Evolutionary conservation across 35 echinoderm and acorn worm genomes (phyloP), one percentile per base, ranked within the genome.

Genomic region (Holothuria glaberrima): DNA sequence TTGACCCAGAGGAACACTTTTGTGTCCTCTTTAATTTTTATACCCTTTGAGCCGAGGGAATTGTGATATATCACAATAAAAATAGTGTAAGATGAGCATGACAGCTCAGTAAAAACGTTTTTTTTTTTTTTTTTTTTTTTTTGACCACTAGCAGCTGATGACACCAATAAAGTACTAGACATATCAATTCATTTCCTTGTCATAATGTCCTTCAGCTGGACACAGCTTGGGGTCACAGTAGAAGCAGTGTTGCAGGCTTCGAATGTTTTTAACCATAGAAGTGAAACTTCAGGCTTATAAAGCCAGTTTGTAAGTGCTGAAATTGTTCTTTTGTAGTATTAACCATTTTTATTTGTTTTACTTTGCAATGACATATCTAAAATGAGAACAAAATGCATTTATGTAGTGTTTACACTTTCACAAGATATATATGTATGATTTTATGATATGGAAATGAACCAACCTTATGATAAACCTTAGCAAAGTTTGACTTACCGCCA

Each of bases 91-190:
- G 48, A 30, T 83, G 79, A 83, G 79, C 79, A 28, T 18, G 58
- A 83, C 4, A 24, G 79, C 79, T 83, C 79, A 32, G 48, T 50
- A 59, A 83, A 75, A 75, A 83, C 30, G 79, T 83, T 41, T 83
- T 83, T 48, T n/a, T n/a, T n/a, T n/a, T n/a, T n/a, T n/a, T n/a
- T n/a, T n/a, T n/a, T n/a, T n/a, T n/a, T n/a, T n/a, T n/a, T 83
- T 83, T 83, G 79, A 83, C 79, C 79, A 83, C 56, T 52, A 83
- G 79, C 79, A 83, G 79, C 79, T 83, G 79, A 83, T 50, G 52
- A 83, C 79, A 52, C 19, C 52, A 27, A 83, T 27, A 59, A 67
- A 83, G 50, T 58, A 59, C 48, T 59, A 59, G 52, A 5, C 44
- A 5, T 46, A 46, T 54, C 24, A 83, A 52, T 83, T 50, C 44